phyloP scores from a whole-genome alignment of 2,888 invertebrate genomes.

The Crossocerus cetratus region DNA sequence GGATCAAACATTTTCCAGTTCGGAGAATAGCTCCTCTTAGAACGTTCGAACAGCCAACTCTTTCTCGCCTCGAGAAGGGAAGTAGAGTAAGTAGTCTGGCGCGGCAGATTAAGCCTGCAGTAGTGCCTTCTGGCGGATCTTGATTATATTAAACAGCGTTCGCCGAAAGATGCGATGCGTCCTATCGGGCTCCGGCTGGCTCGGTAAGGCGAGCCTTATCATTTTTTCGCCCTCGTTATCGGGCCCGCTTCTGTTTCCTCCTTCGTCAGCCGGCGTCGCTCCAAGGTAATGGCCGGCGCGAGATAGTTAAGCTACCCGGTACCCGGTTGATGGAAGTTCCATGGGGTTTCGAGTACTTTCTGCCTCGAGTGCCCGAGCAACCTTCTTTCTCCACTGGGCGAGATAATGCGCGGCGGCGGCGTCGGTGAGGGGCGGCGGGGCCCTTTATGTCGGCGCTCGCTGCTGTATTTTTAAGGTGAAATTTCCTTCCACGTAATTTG shows the following conservation, averaged over 20 bases:
- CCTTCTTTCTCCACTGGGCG: neutral
- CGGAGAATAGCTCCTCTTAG: too few relatives aligned
- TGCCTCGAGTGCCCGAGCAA: neutral
- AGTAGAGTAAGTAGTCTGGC: neutral
- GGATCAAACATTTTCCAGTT: too few relatives aligned
- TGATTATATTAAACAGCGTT: slow-evolving; percentile 41
- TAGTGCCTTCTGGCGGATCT: slow-evolving; percentile 30
- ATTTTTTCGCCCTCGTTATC: neutral
- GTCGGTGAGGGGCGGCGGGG: too few relatives aligned
- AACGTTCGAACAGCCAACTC: too few relatives aligned
- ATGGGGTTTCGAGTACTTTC: slow-evolving; percentile 9
- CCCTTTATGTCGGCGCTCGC: neutral
- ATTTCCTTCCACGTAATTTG: slow-evolving; percentile 16
- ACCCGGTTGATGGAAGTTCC: slow-evolving; percentile 1
- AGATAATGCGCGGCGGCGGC: neutral
- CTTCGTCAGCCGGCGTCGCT: neutral
- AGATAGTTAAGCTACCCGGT: neutral
- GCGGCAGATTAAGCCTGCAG: slow-evolving; percentile 18
- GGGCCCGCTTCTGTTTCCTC: neutral
- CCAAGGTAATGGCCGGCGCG: neutral
- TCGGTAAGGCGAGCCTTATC: slow-evolving; percentile 12
- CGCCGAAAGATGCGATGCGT: neutral
- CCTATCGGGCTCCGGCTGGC: neutral
- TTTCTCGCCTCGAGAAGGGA: too few relatives aligned
- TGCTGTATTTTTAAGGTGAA: slow-evolving; percentile 2